Evolutionary conservation across 2,113 vertebrate genomes (phyloP), one percentile per base, ranked within the genome.

Genomic region (Loxodonta africana): DNA sequence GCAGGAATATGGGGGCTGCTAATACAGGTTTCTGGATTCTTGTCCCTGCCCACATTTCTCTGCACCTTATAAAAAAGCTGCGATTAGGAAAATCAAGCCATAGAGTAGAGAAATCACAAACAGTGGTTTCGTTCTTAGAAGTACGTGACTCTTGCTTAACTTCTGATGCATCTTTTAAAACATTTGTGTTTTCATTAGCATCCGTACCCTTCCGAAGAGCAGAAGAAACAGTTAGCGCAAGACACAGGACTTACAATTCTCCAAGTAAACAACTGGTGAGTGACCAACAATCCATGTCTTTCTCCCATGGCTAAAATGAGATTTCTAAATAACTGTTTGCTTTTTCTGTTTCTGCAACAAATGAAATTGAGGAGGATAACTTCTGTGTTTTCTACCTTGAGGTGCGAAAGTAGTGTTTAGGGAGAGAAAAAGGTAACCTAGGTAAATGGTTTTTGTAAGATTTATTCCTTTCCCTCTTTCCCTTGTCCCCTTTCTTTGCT

Each of bases 251-350:
- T 99, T 98, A 99, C 99, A 99, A 99, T 99, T 99, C 99, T 99
- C 99, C 99, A 99, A 99, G 99, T 99, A 99, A 99, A 99, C 99
- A 99, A 99, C 99, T 99, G 99, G 99, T 99, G 99, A 99, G 99
- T 99, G 97, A 99, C 97, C 96, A 88, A 96, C 97, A 98, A 98
- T 98, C 97, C 98, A 98, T 98, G 97, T 97, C 96, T 98, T 98
- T 98, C 97, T 98, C 98, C 98, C 96, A 90, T 97, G 86, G 97
- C 96, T 98, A 96, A 98, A 97, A 91, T 97, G 96, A 97, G 98
- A 84, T 98, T 98, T 97, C 94, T 98, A 97, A 98, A 95, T 98
- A 97, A 98, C 97, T 98, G 95, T 97, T 98, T 99, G 98, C 98
- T 98, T 98, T 98, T 97, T 98, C 99, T 97, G 97, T 97, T 98